Base-by-base conservation (phyloP, 1,140 invertebrate species). In the Drosophila elegans region DNA sequence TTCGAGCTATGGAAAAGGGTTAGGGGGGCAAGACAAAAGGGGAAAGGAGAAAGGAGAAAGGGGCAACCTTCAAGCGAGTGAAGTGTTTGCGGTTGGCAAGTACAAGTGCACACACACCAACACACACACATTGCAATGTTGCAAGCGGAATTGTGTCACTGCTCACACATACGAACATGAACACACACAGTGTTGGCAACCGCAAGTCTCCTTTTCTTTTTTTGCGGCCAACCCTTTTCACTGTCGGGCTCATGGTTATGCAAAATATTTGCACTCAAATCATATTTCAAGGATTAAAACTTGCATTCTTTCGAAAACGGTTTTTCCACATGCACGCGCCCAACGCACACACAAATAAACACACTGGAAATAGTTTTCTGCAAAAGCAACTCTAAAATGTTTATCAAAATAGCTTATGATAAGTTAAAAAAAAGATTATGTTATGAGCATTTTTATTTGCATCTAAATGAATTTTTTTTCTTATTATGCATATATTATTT, bases 211-310 rank as follows among this genome's bases (percentile, higher is more conserved):
- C 42, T 12, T 48, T 46, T 60, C 56, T 36, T 49, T 68, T 69
- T 34, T 29, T 51, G 55, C 53, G 53, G 45, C 54, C 29, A 75
- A 57, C 73, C 60, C 73, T 76, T 76, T 71, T 71, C 67, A 71
- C 67, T 68, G 73, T 88, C 59, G 76, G 72, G 83, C 83, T 89
- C 80, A 80, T 88, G 84, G 84, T 89, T 89, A 89, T 89, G 77
- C 84, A 84, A 89, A 89, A 89, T 89, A 89, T 89, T 89, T 89
- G 84, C 84, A 89, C 84, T 89, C 84, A 89, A 89, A 89, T 89
- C 84, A 89, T 89, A 89, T 89, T 90, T 89, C 84, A 89, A 89
- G 84, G 84, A 89, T 89, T 89, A 89, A 89, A 89, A 89, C 80
- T 89, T 89, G 84, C 84, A 89, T 89, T 89, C 80, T 89, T 89